phyloP scores from a whole-genome alignment of 92 coral and sea anemone species.

The Palythoa grandis region DNA sequence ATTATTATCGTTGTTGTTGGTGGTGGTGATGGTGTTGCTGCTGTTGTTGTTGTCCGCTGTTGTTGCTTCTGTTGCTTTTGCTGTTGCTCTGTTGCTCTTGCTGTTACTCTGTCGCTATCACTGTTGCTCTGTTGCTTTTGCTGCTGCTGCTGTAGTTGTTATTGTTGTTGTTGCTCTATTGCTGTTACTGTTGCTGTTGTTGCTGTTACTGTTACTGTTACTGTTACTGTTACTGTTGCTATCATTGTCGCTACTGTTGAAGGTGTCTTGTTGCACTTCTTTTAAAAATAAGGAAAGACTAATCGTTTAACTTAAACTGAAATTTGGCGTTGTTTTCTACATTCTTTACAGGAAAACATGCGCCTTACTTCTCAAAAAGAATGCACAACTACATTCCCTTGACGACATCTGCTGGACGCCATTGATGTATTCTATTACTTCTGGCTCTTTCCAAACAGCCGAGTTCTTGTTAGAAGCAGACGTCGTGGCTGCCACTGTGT shows the following conservation, averaged over 20 bases:
- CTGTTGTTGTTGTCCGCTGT: no score
- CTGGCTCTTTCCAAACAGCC: conserved; percentile 49
- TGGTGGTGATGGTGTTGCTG: no score
- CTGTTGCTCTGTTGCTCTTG: no score
- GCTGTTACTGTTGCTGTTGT: no score
- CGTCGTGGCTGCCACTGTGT: conserved; percentile 48
- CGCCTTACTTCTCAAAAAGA: conserved; percentile 58
- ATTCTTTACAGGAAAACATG: conserved; percentile 49
- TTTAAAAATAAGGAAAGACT: neutral
- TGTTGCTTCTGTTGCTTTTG: no score
- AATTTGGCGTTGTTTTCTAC: neutral
- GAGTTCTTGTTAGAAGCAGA: conserved; percentile 56
- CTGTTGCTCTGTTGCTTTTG: no score
- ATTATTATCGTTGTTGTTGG: no score
- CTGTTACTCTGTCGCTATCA: no score
- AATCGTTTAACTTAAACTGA: neutral
- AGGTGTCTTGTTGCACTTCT: neutral
- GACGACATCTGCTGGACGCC: conserved; percentile 73
- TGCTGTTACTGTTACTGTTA: no score
- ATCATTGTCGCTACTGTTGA: neutral
- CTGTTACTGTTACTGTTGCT: no score
- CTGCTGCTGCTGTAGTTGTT: no score
- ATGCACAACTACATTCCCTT: conserved; percentile 59
- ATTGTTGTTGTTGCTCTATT: no score
- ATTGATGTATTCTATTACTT: conserved; percentile 60